These are phyloP conservation scores for Eupeodes latifasciatus DNA, from an alignment of 2,888 invertebrate genomes.

Conservation along the genomic window DNA sequence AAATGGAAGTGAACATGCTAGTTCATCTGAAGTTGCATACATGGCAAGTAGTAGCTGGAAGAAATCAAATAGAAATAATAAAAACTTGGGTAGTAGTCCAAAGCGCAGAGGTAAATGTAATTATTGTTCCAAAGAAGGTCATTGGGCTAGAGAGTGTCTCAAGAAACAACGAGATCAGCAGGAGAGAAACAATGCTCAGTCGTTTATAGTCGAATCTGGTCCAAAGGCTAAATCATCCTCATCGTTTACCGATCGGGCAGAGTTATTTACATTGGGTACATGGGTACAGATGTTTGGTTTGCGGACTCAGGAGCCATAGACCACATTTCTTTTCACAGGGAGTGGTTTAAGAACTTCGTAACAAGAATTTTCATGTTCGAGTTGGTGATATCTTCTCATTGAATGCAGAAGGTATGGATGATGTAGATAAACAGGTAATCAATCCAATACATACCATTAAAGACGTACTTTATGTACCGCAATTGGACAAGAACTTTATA, in stretches of 20 bases:
- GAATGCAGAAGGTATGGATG: constrained; percentile 59
- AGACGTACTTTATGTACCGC: constrained; percentile 71
- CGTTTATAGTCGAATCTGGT: constrained; percentile 16
- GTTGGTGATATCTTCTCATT: constrained; percentile 72
- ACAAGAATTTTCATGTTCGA: constrained; percentile 28
- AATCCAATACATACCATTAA: constrained; percentile 54
- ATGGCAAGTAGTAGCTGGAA: constrained; percentile 5
- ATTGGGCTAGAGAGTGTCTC: constrained; percentile 15
- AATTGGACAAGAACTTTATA: constrained; percentile 57
- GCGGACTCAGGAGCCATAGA: constrained; percentile 76
- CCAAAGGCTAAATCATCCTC: neutral
- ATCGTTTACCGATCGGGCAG: constrained; percentile 28
- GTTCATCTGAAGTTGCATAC: neutral
- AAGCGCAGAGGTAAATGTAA: constrained; percentile 28
- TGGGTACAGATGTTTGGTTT: constrained; percentile 62
- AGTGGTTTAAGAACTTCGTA: neutral
- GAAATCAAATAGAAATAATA: neutral
- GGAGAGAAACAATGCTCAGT: constrained; percentile 5
- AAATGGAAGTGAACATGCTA: neutral
- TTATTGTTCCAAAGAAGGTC: constrained; percentile 3
- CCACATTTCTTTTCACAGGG: constrained; percentile 75
- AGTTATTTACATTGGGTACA: constrained; percentile 22
- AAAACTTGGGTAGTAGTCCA: neutral
- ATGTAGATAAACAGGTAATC: constrained; percentile 62
- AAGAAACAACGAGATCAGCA: constrained; percentile 32